Conservation (phyloP, 1,140 invertebrate genomes). For the Cydia strobilella region DNA sequence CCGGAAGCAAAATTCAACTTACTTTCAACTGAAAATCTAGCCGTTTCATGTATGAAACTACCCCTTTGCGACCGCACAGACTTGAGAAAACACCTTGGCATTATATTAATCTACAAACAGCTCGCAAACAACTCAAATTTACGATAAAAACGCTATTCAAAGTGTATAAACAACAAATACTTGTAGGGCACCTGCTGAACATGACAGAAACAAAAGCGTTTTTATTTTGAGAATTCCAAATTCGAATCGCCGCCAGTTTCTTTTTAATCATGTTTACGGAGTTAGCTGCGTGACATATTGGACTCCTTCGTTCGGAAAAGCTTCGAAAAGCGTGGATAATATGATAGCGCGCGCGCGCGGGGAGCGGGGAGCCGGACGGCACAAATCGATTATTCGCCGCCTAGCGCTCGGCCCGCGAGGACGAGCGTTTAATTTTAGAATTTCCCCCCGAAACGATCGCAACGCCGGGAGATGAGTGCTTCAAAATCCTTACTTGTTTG, state of each 20-base stretch:
- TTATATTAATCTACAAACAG: conserved; percentile 40
- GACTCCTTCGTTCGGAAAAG: conserved; percentile 46
- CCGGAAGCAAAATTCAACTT: conserved; percentile 40
- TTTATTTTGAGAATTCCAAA: conserved; percentile 63
- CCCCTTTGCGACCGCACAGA: conserved; percentile 50
- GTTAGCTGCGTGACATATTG: conserved; percentile 34
- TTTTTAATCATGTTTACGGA: conserved; percentile 43
- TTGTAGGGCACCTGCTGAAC: conserved; percentile 66
- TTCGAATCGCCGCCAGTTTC: conserved; percentile 42
- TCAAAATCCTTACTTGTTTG: conserved; percentile 46
- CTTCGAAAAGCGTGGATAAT: conserved; percentile 62
- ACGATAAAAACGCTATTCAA: conserved; percentile 17
- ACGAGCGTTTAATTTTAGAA: conserved; percentile 50
- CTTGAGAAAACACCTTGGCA: conserved; percentile 67
- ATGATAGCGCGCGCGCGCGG: conserved; percentile 60
- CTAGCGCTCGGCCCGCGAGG: conserved; percentile 42
- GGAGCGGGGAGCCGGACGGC: conserved; percentile 39
- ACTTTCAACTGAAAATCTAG: conserved; percentile 51
- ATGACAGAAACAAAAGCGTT: conserved; percentile 57
- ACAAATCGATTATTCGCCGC: conserved; percentile 76
- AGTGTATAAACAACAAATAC: conserved; percentile 42
- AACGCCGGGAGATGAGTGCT: conserved; percentile 62
- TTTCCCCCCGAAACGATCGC: conserved; percentile 61
- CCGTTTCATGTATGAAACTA: conserved; percentile 60
- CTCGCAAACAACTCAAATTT: conserved; percentile 5